Conservation (phyloP, 2,113 vertebrate genomes). For the Genyomyrus donnyi region DNA sequence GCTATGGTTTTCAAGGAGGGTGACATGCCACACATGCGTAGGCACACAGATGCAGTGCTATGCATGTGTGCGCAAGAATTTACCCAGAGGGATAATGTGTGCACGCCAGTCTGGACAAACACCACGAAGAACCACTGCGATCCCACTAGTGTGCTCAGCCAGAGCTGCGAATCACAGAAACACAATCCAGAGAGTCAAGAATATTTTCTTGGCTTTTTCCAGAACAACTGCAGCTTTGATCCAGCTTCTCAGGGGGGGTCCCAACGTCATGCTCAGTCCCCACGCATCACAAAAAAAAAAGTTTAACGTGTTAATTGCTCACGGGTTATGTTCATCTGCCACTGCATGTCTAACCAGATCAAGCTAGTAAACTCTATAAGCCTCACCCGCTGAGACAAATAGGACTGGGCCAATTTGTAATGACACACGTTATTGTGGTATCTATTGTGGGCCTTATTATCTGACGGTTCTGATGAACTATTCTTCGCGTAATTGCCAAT, state of each 20-base stretch:
- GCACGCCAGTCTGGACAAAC: background rate
- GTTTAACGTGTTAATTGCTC: background rate
- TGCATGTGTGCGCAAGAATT: background rate
- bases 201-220: background rate
- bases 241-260: background rate
- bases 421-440: background rate
- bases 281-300: background rate
- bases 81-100: background rate
- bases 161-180: background rate
- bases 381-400: background rate
- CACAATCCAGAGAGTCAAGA: background rate
- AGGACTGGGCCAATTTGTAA: background rate
- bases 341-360: background rate
- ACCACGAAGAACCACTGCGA: background rate
- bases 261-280: background rate
- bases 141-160: background rate
- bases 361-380: background rate
- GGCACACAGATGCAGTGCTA: background rate
- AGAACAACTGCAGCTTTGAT: background rate
- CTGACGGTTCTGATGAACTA: constrained; percentile 8
- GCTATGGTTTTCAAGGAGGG: background rate
- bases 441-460: constrained; percentile 7
- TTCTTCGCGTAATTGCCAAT: constrained; percentile 6
- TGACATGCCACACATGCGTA: background rate
- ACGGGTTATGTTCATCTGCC: background rate